Evolutionary conservation across 92 coral and sea anemone species (phyloP).

Genomic region (Porites evermanni): DNA sequence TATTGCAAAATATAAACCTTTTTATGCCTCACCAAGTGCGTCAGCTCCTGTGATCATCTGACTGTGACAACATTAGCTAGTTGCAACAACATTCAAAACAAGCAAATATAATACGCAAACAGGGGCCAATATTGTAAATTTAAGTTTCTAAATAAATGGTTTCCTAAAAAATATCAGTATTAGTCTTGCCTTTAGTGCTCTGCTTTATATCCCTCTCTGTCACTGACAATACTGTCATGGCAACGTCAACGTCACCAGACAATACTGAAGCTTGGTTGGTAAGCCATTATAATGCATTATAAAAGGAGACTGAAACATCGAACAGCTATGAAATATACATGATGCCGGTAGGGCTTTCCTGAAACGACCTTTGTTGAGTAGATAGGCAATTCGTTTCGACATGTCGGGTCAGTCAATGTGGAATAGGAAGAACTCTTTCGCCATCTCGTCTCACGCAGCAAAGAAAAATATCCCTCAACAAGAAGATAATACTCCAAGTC

Average conservation of each 20-base stretch:
- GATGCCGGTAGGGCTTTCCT: constrained; percentile 79
- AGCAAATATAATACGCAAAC: not conserved
- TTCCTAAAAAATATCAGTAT: not conserved
- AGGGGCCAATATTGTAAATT: not conserved
- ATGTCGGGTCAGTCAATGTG: constrained; percentile 88
- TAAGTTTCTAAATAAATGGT: not conserved
- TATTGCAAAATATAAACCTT: not conserved
- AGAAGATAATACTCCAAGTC: constrained; percentile 33
- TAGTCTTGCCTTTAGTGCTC: not conserved
- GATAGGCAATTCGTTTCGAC: constrained; percentile 15
- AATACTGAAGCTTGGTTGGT: constrained; percentile 71
- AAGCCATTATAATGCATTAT: constrained; percentile 42
- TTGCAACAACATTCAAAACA: not conserved
- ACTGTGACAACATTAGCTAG: not conserved
- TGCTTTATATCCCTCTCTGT: constrained; percentile 7
- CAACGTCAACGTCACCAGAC: constrained; percentile 60
- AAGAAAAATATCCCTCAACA: constrained; percentile 70
- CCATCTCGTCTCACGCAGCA: constrained; percentile 90
- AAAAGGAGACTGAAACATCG: constrained; percentile 27
- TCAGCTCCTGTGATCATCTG: not conserved
- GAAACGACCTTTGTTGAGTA: constrained; percentile 45
- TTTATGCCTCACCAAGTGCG: not conserved
- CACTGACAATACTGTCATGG: constrained; percentile 7
- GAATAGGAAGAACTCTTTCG: constrained; percentile 97
- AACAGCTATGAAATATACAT: constrained; percentile 85